phyloP scores from a whole-genome alignment of 1,140 invertebrate species.

The Drosophila mauritiana region DNA sequence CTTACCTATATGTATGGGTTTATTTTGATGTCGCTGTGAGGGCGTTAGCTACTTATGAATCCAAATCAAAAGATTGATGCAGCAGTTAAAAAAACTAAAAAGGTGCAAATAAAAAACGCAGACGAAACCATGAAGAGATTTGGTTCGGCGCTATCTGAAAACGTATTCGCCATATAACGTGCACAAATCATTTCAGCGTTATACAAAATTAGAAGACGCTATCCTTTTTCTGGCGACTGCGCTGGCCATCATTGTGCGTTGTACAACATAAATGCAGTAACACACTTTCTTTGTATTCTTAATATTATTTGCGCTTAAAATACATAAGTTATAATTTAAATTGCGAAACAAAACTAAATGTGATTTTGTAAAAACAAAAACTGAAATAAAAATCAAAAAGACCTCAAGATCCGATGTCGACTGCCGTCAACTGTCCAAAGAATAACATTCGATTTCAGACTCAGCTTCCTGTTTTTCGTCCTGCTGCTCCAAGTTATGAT shows the following conservation, averaged over 20 bases:
- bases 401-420: conserved; percentile 23
- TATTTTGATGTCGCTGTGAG: conserved; percentile 42
- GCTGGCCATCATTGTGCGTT: conserved; percentile 31
- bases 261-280: conserved; percentile 25
- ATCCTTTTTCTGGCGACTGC: conserved; percentile 17
- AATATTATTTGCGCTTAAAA: conserved; percentile 27
- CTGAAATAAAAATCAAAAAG: conserved; percentile 63
- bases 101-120: conserved; percentile 1
- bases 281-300: conserved; percentile 15
- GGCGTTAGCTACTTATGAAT: conserved; percentile 68
- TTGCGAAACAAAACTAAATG: conserved; percentile 65
- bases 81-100: conserved; percentile 32
- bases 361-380: conserved; percentile 64
- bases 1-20: conserved; percentile 35
- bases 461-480: not conserved
- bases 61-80: conserved; percentile 34
- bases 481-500: not conserved
- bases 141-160: conserved; percentile 27
- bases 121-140: conserved; percentile 1
- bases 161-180: conserved; percentile 25
- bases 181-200: conserved; percentile 22
- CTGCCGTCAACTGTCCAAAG: conserved; percentile 29
- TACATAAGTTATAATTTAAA: conserved; percentile 54
- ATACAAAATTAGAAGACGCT: not conserved
- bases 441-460: not conserved